Base-by-base conservation (phyloP, 2,888 invertebrate species). In the Conistra vaccinii region DNA sequence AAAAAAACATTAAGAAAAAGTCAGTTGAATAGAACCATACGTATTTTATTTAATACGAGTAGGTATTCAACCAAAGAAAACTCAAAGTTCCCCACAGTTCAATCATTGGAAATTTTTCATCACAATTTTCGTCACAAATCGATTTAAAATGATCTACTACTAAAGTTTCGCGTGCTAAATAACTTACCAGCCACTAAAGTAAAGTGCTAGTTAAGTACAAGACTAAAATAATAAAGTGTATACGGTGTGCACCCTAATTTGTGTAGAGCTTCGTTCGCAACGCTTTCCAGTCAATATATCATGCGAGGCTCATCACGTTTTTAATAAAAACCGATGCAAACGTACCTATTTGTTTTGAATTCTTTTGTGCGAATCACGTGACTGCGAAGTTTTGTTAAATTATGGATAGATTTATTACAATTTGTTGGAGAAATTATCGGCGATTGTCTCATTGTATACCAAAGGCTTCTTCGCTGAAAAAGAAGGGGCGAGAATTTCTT, bases 281-380 rank as follows among this genome's bases (percentile, higher is more conserved):
- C 87, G 80, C 88, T 85, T 77, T 85, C 79, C 87, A 85, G 82
- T 80, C 91, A 93, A 94, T 95, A 95, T 93, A 95, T 95, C 95
- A 96, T 87, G 86, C 85, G 76, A 86, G 89, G 90, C 94, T 95
- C 95, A 95, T 96, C 95, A 91, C 92, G 93, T 94, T 95, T 95
- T 96, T 95, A 95, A 94, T 95, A 95, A 95, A 95, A 94, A 80
- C 90, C 78, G 81, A 82, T 75, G 85, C 88, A 85, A 87, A 86
- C 80, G 81, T 86, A 55, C 55, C 32, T 66, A 85, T 89, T 87
- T 84, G 69, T 77, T 83, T 75, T 73, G 10, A 32, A 20, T 14
- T 58, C 75, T 81, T 74, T 77, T 58, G 35, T 62, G 20, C n/a
- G 32, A 76, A 80, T 70, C 66, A 67, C 53, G 51, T 53, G 74